Conservation (phyloP, 2,797 vertebrate species). For the Sandelia bainsii region DNA sequence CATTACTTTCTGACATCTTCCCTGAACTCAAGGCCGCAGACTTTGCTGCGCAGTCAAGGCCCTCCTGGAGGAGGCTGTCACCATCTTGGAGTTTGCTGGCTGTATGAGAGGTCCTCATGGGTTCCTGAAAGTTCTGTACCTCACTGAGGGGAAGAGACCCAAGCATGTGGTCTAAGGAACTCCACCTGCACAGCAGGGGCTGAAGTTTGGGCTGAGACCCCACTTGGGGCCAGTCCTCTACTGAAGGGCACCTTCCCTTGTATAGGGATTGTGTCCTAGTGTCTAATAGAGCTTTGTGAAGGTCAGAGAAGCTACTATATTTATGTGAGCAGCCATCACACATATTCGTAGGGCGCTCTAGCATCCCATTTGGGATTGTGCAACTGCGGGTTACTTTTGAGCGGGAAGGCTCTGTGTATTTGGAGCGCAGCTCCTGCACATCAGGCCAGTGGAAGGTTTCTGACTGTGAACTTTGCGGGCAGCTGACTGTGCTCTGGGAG, state of each 20-base stretch:
- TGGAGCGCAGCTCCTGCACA: constrained; percentile 90
- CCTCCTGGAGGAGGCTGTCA: constrained; percentile 40
- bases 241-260: constrained; percentile 8
- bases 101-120: constrained; percentile 61
- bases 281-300: constrained; percentile 38
- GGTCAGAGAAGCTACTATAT: constrained; percentile 51
- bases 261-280: constrained; percentile 5
- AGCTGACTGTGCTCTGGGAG: constrained; percentile 65
- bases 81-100: constrained; percentile 49
- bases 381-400: constrained; percentile 74
- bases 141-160: constrained; percentile 66
- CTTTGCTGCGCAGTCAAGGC: constrained; percentile 38
- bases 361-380: constrained; percentile 80
- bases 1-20: constrained; percentile 76
- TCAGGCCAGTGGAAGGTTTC: constrained; percentile 93
- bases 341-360: constrained; percentile 53
- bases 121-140: constrained; percentile 70
- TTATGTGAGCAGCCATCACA: constrained; percentile 58
- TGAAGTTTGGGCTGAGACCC: constrained; percentile 22
- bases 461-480: constrained; percentile 81
- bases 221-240: constrained; percentile 59
- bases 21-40: constrained; percentile 39
- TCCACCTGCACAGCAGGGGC: constrained; percentile 75
- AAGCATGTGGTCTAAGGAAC: constrained; percentile 69
- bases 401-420: constrained; percentile 74